A percentile compares a stretch with the other conserved stretches of the same genome.
Conservation (phyloP, 2,113 vertebrate species). For the Dasypus novemcinctus region DNA sequence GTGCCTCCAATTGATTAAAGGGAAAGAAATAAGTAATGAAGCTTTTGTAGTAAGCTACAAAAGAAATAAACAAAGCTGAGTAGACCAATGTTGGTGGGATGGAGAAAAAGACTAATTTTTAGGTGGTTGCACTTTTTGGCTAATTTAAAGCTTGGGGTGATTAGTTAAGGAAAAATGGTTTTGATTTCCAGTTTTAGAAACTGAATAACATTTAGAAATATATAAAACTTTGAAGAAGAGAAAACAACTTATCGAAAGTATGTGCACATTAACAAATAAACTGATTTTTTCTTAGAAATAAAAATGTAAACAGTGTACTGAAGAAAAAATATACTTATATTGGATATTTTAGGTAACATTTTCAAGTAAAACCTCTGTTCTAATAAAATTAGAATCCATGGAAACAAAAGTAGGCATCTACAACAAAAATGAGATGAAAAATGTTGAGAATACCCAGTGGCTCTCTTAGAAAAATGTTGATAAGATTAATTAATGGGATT, state of each 20-base stretch:
- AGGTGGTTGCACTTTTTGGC: not conserved
- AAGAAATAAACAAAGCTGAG: not conserved
- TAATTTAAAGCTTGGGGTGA: not conserved
- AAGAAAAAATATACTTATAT: not conserved
- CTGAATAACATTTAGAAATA: not conserved
- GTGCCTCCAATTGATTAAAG: not conserved
- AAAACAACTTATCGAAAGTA: not conserved
- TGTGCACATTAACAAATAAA: not conserved
- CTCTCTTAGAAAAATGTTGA: constrained; percentile 36
- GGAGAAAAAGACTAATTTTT: not conserved
- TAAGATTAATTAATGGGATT: constrained; percentile 47
- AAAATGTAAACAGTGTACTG: not conserved
- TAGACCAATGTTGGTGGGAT: not conserved
- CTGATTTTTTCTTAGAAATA: not conserved
- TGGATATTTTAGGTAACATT: not conserved
- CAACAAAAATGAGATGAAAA: constrained; percentile 12
- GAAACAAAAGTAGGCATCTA: not conserved
- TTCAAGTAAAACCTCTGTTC: not conserved
- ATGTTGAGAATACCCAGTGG: not conserved
- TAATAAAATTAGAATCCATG: constrained; percentile 29
- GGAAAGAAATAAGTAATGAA: not conserved
- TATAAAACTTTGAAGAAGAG: not conserved
- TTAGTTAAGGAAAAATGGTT: not conserved
- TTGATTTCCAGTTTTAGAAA: not conserved
- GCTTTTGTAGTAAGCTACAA: not conserved